Conservation (phyloP, 2,797 vertebrate genomes). For the Spheniscus humboldti region DNA sequence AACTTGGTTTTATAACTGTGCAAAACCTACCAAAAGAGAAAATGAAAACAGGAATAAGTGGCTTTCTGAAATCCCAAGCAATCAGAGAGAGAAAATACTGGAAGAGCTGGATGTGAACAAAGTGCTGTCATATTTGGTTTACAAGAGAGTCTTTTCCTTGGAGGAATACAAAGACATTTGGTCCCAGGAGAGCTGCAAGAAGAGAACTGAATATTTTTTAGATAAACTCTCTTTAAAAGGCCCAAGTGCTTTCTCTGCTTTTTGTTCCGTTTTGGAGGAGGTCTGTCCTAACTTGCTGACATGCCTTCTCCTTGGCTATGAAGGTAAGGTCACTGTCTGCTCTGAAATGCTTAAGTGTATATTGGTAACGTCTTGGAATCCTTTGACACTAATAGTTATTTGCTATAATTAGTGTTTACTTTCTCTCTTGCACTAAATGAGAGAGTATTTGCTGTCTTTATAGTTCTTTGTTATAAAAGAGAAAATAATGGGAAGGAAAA, state of each 20-base stretch:
- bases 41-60: constrained; percentile 75
- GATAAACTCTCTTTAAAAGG: constrained; percentile 85
- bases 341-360: constrained; percentile 56
- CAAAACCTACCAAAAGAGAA: constrained; percentile 73
- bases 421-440: constrained; percentile 28
- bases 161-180: constrained; percentile 87
- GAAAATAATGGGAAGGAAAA: neutral
- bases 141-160: constrained; percentile 85
- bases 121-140: constrained; percentile 85
- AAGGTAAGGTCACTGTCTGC: constrained; percentile 79
- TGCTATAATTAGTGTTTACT: constrained; percentile 68
- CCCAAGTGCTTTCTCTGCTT: constrained; percentile 82
- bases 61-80: constrained; percentile 77
- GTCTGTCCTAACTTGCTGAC: constrained; percentile 87
- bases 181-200: constrained; percentile 74
- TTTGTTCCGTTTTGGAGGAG: constrained; percentile 88
- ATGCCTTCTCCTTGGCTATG: constrained; percentile 84
- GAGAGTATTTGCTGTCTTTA: neutral
- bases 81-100: constrained; percentile 80
- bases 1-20: constrained; percentile 82
- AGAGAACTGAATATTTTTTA: constrained; percentile 82
- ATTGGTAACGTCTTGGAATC: constrained; percentile 54
- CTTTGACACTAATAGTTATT: constrained; percentile 53
- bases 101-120: constrained; percentile 81
- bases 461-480: neutral